Evolutionary conservation across 1,140 invertebrate genomes (phyloP).

Genomic region (Diorhabda elongata): DNA sequence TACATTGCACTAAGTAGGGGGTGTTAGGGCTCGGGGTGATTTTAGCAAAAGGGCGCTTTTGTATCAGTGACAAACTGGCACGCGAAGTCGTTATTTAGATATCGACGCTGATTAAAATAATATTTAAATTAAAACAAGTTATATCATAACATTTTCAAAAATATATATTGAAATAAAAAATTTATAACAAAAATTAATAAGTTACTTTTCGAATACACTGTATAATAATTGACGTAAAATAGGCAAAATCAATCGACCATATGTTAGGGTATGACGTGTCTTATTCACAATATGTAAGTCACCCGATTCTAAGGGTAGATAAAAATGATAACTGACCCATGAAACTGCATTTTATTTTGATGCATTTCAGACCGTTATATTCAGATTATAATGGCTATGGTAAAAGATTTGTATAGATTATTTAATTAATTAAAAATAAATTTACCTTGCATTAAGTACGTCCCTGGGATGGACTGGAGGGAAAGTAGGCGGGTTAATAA

Average conservation of each 20-base stretch:
- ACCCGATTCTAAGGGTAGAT: neutral
- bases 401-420: neutral
- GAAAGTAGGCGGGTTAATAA: conserved; percentile 19
- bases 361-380: neutral
- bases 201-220: neutral
- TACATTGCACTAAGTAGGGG: too few relatives aligned
- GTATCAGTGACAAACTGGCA: too few relatives aligned
- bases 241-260: neutral
- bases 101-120: too few relatives aligned
- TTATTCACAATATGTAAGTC: neutral
- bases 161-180: too few relatives aligned
- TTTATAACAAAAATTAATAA: too few relatives aligned
- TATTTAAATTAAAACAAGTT: too few relatives aligned
- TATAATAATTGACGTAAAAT: neutral
- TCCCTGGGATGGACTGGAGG: conserved; percentile 33
- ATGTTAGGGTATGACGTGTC: conserved; percentile 1
- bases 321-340: neutral
- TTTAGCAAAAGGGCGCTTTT: too few relatives aligned
- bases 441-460: conserved; percentile 38
- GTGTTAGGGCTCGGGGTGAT: too few relatives aligned
- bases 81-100: too few relatives aligned
- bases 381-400: neutral
- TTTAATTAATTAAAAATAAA: neutral
- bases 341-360: neutral
- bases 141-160: too few relatives aligned